Base-by-base conservation (phyloP, 2,888 invertebrate genomes). In the Brachyopa scutellaris region DNA sequence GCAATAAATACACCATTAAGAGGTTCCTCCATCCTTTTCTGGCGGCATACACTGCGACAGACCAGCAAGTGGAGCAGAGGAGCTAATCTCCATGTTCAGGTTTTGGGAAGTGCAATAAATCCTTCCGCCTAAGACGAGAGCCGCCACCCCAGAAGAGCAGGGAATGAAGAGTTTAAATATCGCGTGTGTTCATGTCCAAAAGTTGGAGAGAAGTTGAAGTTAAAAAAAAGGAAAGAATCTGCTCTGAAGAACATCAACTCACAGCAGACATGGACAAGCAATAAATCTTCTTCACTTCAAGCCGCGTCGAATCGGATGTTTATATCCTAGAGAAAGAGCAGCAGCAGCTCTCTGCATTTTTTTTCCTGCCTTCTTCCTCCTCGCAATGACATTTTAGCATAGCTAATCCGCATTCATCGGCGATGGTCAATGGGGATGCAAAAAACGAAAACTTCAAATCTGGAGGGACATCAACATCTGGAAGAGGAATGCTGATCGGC, bases 1-100 rank as follows among this genome's bases (percentile, higher is more conserved):
- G 82, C 77, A 70, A 77, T 82, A 82, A 76, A 82, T 82, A 82
- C 82, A 77, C 82, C 82, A 82, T 82, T 82, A 82, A 82, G 82
- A 82, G 82, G 61, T 77, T 70, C 45, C 66, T 74, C 57, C 57
- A 49, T 74, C 45, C 36, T 59, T 33, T 33, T 47, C 19, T 15
- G 40, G n/a, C 13, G 62, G 33, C 42, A 23, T n/a, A n/a, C n/a
- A n/a, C 13, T 3, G 66, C 36, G 1, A 15, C 21, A 7, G 29
- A 17, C 19, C 49, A 62, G 69, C 55, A 76, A 82, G 69, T 76
- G 69, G 45, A 64, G 64, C 76, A 47, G 77, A 77, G 82, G 61
- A 82, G 82, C 82, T 82, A 82, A 82, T 82, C 82, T 82, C 77
- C 82, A 82, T 82, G 82, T 82, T 82, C 66, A 64, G 70, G 64